Base-by-base conservation (phyloP, 2,888 invertebrate species). In the Eulithis prunata region DNA sequence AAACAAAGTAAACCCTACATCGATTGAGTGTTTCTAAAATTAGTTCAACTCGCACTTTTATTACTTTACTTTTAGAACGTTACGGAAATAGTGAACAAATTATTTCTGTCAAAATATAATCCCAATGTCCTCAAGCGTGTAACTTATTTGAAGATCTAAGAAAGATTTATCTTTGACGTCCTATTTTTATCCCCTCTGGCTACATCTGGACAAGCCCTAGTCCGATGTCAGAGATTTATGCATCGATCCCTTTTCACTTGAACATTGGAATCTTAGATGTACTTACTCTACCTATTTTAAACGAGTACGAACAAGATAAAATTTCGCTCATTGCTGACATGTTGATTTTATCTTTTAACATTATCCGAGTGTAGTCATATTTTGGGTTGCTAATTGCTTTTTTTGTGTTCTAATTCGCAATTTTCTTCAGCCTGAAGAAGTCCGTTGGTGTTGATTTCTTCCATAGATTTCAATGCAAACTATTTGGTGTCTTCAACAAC, bases 211-310 rank as follows among this genome's bases (percentile, higher is more conserved):
- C 21, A 28, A 74, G 71, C 70, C 67, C 73, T 78, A 83, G 72
- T 82, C 81, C 77, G 77, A 84, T 82, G 75, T 79, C 69, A 78
- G 82, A 77, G 86, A 88, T 88, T 86, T 86, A 87, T 82, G 71
- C 59, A 66, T 57, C 55, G 51, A 65, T 61, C 49, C 28, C 49
- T 67, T 65, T 55, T 11, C 59, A 57, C 41, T n/a, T 58, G 28
- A 4, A 14, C 13, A 47, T 3, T n/a, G 28, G 49, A 60, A 60
- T 57, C 36, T 57, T 62, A 47, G 14, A 38, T 51, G 28, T 47
- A 13, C 32, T 47, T 47, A 13, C 32, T 47, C 14, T 14, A 14
- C 8, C 32, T 32, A 32, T 32, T 32, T 32, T 13, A 13, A 47
- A 47, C 13, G 8, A 13, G 47, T 8, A 47, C 12, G n/a, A 45